A percentile compares a stretch with the other conserved stretches of the same genome.
Conservation (phyloP, 2,113 vertebrate species). For the Ammodytes dubius region DNA sequence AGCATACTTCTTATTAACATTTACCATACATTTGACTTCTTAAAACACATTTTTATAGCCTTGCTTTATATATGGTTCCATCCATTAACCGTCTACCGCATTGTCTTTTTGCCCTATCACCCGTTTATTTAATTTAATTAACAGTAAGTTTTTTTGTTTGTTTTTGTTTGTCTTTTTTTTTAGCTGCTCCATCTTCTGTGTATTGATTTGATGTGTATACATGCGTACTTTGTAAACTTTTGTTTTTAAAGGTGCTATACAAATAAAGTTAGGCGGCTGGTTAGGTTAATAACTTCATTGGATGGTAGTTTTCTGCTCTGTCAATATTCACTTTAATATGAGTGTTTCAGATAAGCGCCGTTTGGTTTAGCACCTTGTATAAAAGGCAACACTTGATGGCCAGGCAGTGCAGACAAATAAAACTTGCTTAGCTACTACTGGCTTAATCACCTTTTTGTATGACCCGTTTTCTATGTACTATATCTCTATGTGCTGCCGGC, state of each 20-base stretch:
- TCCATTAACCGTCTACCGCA: too few species aligned
- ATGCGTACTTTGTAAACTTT: too few species aligned
- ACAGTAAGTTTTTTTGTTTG: too few species aligned
- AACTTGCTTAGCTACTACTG: too few species aligned
- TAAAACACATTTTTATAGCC: too few species aligned
- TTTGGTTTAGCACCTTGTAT: slow-evolving; percentile 1
- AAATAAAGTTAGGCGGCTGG: too few species aligned
- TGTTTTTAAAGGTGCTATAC: too few species aligned
- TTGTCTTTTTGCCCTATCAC: too few species aligned
- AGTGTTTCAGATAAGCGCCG: neutral
- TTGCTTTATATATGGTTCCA: too few species aligned
- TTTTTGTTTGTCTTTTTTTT: neutral
- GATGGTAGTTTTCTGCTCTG: neutral
- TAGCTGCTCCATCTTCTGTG: neutral
- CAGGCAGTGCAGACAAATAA: neutral
- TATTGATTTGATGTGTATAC: too few species aligned
- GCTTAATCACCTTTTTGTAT: neutral
- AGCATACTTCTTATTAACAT: neutral
- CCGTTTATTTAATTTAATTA: too few species aligned
- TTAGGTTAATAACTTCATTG: too few species aligned
- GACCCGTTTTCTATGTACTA: slow-evolving; percentile 20
- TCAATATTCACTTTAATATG: neutral
- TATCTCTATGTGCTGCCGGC: neutral
- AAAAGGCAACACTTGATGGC: neutral
- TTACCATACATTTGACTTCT: neutral